These are phyloP conservation scores for Heliocidaris erythrogramma DNA, from an alignment of 35 echinoderm and acorn worm species.

Conservation along the genomic window DNA sequence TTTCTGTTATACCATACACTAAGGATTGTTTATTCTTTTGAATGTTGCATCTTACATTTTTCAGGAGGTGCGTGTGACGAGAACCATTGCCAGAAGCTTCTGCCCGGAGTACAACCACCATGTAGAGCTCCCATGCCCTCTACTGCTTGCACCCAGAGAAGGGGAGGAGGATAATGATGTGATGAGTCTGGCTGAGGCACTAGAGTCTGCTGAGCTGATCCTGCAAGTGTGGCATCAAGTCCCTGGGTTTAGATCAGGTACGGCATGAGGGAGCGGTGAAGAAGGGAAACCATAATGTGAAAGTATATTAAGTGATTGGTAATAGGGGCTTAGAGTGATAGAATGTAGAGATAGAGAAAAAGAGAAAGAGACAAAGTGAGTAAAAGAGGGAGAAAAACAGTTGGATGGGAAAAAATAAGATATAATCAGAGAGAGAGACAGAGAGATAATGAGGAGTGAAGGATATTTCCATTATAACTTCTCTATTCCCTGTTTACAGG, in stretches of 20 bases:
- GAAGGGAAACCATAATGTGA: neutral
- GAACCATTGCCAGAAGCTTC: constrained; percentile 87
- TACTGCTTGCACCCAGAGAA: constrained; percentile 56
- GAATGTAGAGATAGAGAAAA: no score
- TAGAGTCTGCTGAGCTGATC: constrained; percentile 85
- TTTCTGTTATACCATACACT: no score
- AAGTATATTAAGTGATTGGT: neutral
- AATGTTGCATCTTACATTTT: neutral
- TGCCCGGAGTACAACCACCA: constrained; percentile 86
- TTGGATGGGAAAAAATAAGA: neutral
- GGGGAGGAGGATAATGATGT: constrained; percentile 22
- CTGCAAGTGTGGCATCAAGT: constrained; percentile 95
- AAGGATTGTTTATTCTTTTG: neutral
- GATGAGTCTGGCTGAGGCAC: constrained; percentile 79
- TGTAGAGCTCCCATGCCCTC: constrained; percentile 86
- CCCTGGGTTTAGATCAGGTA: constrained; percentile 83
- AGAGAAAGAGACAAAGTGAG: neutral
- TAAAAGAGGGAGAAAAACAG: neutral
- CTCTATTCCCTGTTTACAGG: neutral
- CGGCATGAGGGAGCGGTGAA: neutral
- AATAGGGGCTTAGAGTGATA: no score
- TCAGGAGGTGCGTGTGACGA: constrained; percentile 78
- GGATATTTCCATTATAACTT: no score
- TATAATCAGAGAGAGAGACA: neutral
- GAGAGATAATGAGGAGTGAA: neutral